Conservation (phyloP, 2,888 invertebrate species). For the Dorcus parallelipipedus region DNA sequence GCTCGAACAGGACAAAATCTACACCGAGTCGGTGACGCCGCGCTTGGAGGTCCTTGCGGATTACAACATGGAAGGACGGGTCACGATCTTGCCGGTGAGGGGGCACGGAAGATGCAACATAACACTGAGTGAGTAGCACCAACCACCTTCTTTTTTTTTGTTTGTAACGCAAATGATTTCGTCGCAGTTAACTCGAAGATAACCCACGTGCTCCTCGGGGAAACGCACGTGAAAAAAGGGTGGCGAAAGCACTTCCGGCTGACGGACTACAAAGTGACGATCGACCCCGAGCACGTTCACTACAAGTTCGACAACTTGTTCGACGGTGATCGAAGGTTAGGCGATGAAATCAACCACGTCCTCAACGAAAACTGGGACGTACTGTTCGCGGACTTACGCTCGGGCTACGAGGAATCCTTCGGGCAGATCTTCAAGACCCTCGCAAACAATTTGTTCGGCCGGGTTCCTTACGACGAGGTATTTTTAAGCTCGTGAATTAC, state of each 20-base stretch:
- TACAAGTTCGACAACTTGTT: constrained; percentile 66
- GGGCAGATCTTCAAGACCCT: constrained; percentile 61
- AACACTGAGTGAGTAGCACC: constrained; percentile 53
- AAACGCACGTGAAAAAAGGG: constrained; percentile 44
- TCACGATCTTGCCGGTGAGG: constrained; percentile 61
- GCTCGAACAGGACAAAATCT: constrained; percentile 31
- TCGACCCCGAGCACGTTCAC: constrained; percentile 59
- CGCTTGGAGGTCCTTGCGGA: constrained; percentile 63
- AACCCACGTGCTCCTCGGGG: constrained; percentile 9
- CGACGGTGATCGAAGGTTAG: constrained; percentile 39
- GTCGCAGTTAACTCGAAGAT: constrained; percentile 6
- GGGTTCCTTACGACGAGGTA: constrained; percentile 52
- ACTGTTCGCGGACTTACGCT: constrained; percentile 51
- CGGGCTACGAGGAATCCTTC: constrained; percentile 63
- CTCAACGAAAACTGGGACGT: constrained; percentile 43
- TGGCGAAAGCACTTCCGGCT: constrained; percentile 64
- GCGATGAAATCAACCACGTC: constrained; percentile 43
- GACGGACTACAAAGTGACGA: constrained; percentile 60
- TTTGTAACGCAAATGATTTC: not conserved
- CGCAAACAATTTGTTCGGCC: constrained; percentile 62
- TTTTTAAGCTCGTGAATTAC: constrained; percentile 1
- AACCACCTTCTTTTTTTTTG: not conserved
- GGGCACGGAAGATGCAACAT: constrained; percentile 64
- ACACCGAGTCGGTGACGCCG: constrained; percentile 52
- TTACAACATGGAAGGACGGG: constrained; percentile 64